Conservation (phyloP, 2,797 vertebrate species). For the Anas bahamensis region DNA sequence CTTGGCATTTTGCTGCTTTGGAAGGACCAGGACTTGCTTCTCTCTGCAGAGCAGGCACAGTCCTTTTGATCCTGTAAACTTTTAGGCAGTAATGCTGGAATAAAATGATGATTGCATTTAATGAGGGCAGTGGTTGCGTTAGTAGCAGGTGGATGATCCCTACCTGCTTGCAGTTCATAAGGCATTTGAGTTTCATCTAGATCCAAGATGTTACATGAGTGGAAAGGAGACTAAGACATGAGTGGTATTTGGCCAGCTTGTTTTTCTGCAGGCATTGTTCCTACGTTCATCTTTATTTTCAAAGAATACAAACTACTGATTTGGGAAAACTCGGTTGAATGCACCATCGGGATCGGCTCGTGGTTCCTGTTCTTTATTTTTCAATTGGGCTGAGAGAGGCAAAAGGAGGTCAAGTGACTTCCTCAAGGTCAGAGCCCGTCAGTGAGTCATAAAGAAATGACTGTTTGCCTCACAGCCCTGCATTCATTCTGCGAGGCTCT, state of each 20-base stretch:
- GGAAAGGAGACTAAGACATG: background rate
- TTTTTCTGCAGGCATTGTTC: background rate
- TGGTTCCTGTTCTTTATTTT: background rate
- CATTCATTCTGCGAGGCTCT: constrained; percentile 3
- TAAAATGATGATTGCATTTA: background rate
- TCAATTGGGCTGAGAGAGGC: constrained; percentile 19
- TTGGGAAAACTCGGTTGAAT: background rate
- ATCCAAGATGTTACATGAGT: background rate
- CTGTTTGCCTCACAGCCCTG: constrained; percentile 53
- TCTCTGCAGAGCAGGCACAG: background rate
- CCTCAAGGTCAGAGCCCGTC: constrained; percentile 56
- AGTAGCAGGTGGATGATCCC: background rate
- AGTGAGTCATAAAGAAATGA: constrained; percentile 47
- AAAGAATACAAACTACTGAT: background rate
- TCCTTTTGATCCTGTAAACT: background rate
- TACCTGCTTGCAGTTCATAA: background rate
- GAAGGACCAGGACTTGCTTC: background rate
- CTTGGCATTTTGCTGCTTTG: constrained; percentile 15
- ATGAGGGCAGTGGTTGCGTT: background rate
- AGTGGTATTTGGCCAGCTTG: background rate
- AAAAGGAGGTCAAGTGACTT: constrained; percentile 63
- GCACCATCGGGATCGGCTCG: background rate
- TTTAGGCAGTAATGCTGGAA: background rate
- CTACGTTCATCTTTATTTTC: background rate
- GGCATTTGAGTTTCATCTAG: background rate